Evolutionary conservation across 2,888 invertebrate genomes (phyloP).

Genomic region (Tiliacea aurago): DNA sequence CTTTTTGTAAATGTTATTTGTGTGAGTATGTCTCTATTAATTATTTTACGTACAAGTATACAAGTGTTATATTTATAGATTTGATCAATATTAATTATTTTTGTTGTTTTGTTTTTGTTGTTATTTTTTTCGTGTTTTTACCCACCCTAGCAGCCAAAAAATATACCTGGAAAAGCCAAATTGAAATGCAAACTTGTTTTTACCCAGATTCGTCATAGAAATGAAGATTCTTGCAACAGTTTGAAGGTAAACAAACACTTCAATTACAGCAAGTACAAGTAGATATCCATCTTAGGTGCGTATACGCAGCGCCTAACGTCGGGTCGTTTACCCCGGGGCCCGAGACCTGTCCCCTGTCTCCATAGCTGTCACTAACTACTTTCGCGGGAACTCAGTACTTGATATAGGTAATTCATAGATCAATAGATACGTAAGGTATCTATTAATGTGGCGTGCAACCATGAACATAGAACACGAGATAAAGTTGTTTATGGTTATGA

Average conservation of each 20-base stretch:
- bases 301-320: constrained; percentile 23
- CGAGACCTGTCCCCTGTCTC: constrained; percentile 47
- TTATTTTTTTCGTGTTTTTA: no score
- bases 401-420: constrained; percentile 43
- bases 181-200: not conserved
- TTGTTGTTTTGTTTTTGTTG: no score
- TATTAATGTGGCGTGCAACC: not conserved
- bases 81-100: no score
- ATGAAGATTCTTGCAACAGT: not conserved
- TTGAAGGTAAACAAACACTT: constrained; percentile 1
- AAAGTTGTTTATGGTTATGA: not conserved
- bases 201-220: not conserved
- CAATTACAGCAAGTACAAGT: constrained; percentile 13
- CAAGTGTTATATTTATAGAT: no score
- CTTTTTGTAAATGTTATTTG: no score
- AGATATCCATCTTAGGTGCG: constrained; percentile 26
- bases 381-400: constrained; percentile 39
- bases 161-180: not conserved
- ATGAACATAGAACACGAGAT: not conserved
- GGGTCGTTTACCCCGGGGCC: constrained; percentile 53
- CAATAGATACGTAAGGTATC: constrained; percentile 18
- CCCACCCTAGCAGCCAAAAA: not conserved
- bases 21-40: no score
- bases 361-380: constrained; percentile 44
- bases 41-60: no score